Conservation (phyloP, 2,888 invertebrate genomes). For the Diarsia mendica region DNA sequence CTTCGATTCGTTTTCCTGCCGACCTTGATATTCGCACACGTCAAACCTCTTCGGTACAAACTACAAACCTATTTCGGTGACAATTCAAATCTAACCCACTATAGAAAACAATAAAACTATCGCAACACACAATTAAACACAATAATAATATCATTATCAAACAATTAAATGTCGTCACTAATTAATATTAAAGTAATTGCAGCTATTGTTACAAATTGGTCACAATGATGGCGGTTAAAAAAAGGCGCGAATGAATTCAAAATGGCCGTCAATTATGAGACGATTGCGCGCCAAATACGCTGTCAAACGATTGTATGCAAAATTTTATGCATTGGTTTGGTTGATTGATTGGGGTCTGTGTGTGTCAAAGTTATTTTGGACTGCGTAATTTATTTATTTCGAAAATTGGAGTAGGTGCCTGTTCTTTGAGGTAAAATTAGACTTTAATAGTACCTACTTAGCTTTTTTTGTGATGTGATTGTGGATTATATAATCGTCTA, state of each 20-base stretch:
- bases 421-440: too few relatives aligned
- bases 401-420: constrained; percentile 3
- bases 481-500: too few relatives aligned
- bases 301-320: constrained; percentile 80
- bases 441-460: too few relatives aligned
- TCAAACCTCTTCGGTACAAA: not conserved
- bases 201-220: constrained; percentile 79
- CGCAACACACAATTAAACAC: constrained; percentile 39
- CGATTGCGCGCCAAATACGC: constrained; percentile 74
- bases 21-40: constrained; percentile 2
- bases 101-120: constrained; percentile 41
- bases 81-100: constrained; percentile 12
- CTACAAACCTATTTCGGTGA: not conserved
- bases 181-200: constrained; percentile 78
- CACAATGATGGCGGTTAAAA: constrained; percentile 69
- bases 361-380: constrained; percentile 61
- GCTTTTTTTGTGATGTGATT: too few relatives aligned
- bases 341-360: constrained; percentile 70
- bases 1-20: not conserved
- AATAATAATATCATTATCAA: constrained; percentile 35
- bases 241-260: constrained; percentile 75
- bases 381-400: constrained; percentile 12
- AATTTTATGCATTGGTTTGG: constrained; percentile 69
- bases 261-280: constrained; percentile 84
- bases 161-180: constrained; percentile 71